Base-by-base conservation (phyloP, 2,888 invertebrate species). In the Pandemis heparana region DNA sequence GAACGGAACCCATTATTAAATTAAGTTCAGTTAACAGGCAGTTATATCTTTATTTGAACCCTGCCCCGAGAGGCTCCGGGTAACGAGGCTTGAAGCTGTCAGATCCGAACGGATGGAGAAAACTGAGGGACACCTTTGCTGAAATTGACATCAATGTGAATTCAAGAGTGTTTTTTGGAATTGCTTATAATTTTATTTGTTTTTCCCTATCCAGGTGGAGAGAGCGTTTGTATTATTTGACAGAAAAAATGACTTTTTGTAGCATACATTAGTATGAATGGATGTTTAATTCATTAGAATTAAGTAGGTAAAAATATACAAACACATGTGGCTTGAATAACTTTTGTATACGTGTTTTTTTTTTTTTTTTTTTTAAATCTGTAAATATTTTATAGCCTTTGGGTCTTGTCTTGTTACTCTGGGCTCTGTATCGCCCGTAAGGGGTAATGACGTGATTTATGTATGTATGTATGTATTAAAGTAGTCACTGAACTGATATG, bases 51-150 rank as follows among this genome's bases (percentile, higher is more conserved):
- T 56, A 72, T 67, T 63, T 53, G 67, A 63, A 32, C 62, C 67
- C 63, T 23, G 72, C 62, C 67, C 67, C 32, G 67, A 5, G 53
- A 56, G 46, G 53, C 14, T 43, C 32, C 48, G 43, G 61, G 56
- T 68, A 73, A 68, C 72, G 72, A 73, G 72, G 68, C 72, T 68
- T 73, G 63, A 68, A 63, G 68, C 68, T 48, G 72, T 73, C 72
- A 68, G 38, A 56, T 43, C 48, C 72, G 48, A 53, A 16, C 66
- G 46, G 65, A 60, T 53, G 59, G 43, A 53, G 68, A 46, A 63
- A 66, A 41, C 61, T 53, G 63, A 56, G 32, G 23, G 38, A 53
- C 60, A 66, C 48, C 48, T 71, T 64, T 71, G 46, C 66, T 73
- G 68, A 14, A 68, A 73, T 68, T 73, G 72, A 68, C 68, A 73